These are phyloP conservation scores for Timema podura DNA, from an alignment of 2,888 invertebrate species.

Conservation along the genomic window DNA sequence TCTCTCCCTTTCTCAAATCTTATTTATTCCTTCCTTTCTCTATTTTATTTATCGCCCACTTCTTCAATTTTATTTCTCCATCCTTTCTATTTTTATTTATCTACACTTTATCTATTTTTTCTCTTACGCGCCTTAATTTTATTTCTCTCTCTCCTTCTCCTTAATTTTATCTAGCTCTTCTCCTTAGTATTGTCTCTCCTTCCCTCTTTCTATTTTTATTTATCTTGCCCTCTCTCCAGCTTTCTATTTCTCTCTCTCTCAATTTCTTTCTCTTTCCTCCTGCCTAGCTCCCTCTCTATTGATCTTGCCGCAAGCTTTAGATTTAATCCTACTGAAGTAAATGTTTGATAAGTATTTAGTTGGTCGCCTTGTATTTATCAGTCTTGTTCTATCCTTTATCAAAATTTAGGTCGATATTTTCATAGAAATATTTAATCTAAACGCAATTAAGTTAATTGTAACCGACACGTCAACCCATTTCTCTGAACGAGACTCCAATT, in stretches of 20 bases:
- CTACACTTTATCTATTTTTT: background rate
- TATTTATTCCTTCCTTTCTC: background rate
- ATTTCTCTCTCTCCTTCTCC: background rate
- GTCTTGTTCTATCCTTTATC: too few species aligned
- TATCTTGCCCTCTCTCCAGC: background rate
- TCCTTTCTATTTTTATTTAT: background rate
- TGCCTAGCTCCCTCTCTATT: background rate
- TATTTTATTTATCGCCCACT: background rate
- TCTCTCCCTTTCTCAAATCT: background rate
- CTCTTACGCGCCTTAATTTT: background rate
- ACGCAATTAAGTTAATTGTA: too few species aligned
- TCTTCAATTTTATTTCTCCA: background rate
- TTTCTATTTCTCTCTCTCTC: background rate
- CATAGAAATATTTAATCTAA: too few species aligned
- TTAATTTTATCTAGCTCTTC: background rate
- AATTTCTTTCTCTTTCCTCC: background rate
- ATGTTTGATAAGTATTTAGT: background rate
- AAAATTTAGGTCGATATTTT: too few species aligned
- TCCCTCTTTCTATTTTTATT: background rate
- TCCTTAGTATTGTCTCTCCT: background rate
- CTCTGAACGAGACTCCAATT: too few species aligned
- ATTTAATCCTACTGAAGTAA: background rate
- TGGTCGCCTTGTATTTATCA: too few species aligned
- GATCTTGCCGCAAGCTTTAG: background rate
- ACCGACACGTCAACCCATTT: too few species aligned